Conservation (phyloP, 2,888 invertebrate genomes). For the Chydorus sphaericus region DNA sequence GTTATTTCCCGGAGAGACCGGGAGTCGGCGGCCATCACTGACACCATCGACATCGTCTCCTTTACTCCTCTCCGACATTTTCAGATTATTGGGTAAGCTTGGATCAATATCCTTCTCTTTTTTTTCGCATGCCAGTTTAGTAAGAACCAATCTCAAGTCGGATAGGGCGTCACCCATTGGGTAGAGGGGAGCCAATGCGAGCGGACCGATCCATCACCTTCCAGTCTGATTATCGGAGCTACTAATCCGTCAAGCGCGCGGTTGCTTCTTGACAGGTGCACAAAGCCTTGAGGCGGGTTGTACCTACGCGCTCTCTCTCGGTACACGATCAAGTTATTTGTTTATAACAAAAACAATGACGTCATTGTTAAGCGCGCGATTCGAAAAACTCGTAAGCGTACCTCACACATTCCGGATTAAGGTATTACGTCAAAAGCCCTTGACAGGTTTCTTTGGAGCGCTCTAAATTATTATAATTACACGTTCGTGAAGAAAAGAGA, state of each 20-base stretch:
- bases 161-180: neutral
- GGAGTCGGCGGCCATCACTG: slow-evolving; percentile 1
- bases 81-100: neutral
- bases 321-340: neutral
- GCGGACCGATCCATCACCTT: slow-evolving; percentile 4
- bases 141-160: neutral
- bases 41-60: slow-evolving; percentile 3
- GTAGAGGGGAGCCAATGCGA: slow-evolving; percentile 1
- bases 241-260: slow-evolving; percentile 11
- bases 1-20: too few relatives aligned
- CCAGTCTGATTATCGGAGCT: slow-evolving; percentile 1
- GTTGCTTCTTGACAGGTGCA: neutral
- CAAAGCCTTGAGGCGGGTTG: neutral
- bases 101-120: neutral
- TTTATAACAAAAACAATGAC: too few relatives aligned
- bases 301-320: neutral
- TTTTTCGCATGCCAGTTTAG: neutral
- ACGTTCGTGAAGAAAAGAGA: too few relatives aligned
- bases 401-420: too few relatives aligned
- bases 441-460: too few relatives aligned
- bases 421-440: too few relatives aligned
- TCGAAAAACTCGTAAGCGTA: too few relatives aligned
- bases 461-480: too few relatives aligned
- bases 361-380: too few relatives aligned
- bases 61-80: neutral